Evolutionary conservation across 2,888 invertebrate species (phyloP).

Genomic region (Sympetrum striolatum): DNA sequence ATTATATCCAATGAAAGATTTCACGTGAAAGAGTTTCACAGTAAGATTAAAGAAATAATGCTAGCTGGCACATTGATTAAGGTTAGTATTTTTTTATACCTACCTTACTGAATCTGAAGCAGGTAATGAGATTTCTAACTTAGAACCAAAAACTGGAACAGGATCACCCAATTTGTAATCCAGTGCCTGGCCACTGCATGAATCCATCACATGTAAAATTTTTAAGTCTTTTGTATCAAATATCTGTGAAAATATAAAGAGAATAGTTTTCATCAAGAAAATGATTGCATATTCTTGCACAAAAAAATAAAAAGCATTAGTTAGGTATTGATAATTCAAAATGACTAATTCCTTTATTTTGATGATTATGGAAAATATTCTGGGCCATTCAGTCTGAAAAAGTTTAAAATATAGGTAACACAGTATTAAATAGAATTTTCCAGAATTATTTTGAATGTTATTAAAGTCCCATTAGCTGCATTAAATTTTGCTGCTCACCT

Average conservation of each 20-base stretch:
- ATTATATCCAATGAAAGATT: too few species aligned
- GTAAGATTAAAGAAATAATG: too few species aligned
- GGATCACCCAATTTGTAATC: conserved; percentile 68
- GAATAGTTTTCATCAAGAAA: background rate
- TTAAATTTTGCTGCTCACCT: too few species aligned
- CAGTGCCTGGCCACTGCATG: conserved; percentile 62
- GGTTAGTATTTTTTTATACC: background rate
- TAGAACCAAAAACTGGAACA: conserved; percentile 76
- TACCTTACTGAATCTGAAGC: conserved; percentile 49
- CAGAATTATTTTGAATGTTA: too few species aligned
- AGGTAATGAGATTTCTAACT: conserved; percentile 75
- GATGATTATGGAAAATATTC: too few species aligned
- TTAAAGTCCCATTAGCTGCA: too few species aligned
- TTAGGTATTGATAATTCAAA: background rate
- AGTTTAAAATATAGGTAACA: too few species aligned
- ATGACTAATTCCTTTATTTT: too few species aligned
- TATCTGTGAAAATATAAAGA: conserved; percentile 63
- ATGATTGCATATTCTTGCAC: too few species aligned
- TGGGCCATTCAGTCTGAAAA: too few species aligned
- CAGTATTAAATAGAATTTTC: too few species aligned
- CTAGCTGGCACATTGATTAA: background rate
- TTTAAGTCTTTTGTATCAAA: conserved; percentile 77
- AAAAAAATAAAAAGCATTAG: background rate
- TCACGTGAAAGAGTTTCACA: too few species aligned
- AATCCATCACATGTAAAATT: conserved; percentile 68